Base-by-base conservation (phyloP, 2,888 invertebrate species). In the Yponomeuta plumbellus region DNA sequence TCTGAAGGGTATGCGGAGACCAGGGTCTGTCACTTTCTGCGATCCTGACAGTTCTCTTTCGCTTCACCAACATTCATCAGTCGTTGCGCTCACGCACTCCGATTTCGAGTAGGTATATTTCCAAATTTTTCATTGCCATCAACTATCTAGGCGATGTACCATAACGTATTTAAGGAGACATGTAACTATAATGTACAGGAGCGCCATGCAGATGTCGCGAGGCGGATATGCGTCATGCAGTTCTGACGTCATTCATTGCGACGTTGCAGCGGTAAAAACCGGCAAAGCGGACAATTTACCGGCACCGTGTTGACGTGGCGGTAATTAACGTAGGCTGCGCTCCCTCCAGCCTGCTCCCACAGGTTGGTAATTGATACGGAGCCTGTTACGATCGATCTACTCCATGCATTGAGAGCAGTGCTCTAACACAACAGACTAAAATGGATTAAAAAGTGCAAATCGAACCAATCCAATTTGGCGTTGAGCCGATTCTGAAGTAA, bases 261-360 rank as follows among this genome's bases (percentile, higher is more conserved):
- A 67, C 66, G 68, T 64, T 66, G 66, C 66, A 34, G 34, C 64
- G 66, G 66, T 66, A 67, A 63, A 64, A 66, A 64, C 40, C 40
- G 64, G 63, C 44, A 52, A 62, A 68, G 67, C 40, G 68, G 63
- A 34, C 65, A 59, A 63, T 66, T 61, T 58, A 62, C 52, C 66
- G 66, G 63, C 61, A 67, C 59, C 65, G 67, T 72, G 71, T 74
- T 73, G 71, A 71, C 72, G 70, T 67, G 67, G 67, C 69, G 71
- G 69, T 71, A 72, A 74, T 72, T 74, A 73, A 72, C 71, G 67
- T 70, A 57, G 67, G 62, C 69, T 67, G 67, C 67, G 64, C 67
- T 63, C 39, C 39, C 39, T 13, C 21, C 65, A 34, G 59, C 44
- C 58, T 20, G n/a, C 6, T 65, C 44, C 57, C 39, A 52, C 65